Evolutionary conservation across 1,140 invertebrate species (phyloP).

Genomic region (Ceratoteleas bidentatus): DNA sequence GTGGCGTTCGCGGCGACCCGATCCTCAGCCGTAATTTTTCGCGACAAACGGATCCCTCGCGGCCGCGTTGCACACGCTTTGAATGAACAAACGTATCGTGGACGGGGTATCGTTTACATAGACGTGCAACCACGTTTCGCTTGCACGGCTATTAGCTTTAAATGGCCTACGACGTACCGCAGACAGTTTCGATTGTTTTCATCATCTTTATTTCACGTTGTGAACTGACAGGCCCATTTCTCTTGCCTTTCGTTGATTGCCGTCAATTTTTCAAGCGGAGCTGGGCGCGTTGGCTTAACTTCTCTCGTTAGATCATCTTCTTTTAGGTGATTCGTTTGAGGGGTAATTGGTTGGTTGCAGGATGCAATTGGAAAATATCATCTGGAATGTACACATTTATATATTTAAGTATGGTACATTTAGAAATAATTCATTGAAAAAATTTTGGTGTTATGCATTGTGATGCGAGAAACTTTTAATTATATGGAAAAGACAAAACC

Average conservation of each 20-base stretch:
- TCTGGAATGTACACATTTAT: too few species aligned
- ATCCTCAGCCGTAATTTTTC: slow-evolving; percentile 41
- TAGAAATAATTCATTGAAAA: too few species aligned
- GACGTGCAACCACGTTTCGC: not conserved
- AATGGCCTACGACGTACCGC: not conserved
- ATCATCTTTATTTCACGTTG: not conserved
- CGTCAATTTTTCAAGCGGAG: not conserved
- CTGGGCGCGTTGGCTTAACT: too few species aligned
- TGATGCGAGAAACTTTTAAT: too few species aligned
- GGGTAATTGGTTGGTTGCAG: too few species aligned
- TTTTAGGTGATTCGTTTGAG: too few species aligned
- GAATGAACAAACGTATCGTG: slow-evolving; percentile 53
- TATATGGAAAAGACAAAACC: too few species aligned
- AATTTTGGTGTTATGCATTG: too few species aligned
- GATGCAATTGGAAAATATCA: too few species aligned
- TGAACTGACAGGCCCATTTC: too few species aligned
- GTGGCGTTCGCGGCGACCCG: slow-evolving; percentile 48
- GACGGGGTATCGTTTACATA: slow-evolving; percentile 46
- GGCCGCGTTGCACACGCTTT: slow-evolving; percentile 49
- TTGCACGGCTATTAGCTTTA: not conserved
- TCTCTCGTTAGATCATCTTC: too few species aligned
- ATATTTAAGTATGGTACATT: too few species aligned
- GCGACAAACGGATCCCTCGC: slow-evolving; percentile 49
- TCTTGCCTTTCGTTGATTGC: not conserved
- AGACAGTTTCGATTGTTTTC: not conserved